Evolutionary conservation across 2,888 invertebrate species (phyloP).

Genomic region (Watsonalla cultraria): DNA sequence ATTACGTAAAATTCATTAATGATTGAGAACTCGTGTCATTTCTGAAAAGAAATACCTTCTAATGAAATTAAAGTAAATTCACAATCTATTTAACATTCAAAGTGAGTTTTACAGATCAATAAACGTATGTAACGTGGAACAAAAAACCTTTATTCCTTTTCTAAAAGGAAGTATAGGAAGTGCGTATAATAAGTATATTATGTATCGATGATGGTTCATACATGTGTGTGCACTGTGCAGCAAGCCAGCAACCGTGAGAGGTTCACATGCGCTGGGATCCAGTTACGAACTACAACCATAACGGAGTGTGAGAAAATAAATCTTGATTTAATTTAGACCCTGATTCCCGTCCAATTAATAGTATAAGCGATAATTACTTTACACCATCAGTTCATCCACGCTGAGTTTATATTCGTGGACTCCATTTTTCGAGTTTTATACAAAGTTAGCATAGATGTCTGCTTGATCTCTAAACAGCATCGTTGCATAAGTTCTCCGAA

Average conservation of each 20-base stretch:
- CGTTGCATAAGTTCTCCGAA: slow-evolving; percentile 46
- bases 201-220: slow-evolving; percentile 43
- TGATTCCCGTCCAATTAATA: slow-evolving; percentile 6
- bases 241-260: slow-evolving; percentile 46
- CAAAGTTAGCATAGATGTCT: too few species aligned
- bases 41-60: neutral
- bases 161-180: slow-evolving; percentile 6
- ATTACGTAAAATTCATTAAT: slow-evolving; percentile 27
- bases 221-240: slow-evolving; percentile 27
- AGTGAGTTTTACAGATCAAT: too few species aligned
- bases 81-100: too few species aligned
- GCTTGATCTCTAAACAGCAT: slow-evolving; percentile 7
- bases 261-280: slow-evolving; percentile 59
- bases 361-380: neutral
- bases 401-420: too few species aligned
- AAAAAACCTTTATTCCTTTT: too few species aligned
- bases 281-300: slow-evolving; percentile 43
- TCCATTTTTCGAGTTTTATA: too few species aligned
- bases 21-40: slow-evolving; percentile 19
- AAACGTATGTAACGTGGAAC: too few species aligned
- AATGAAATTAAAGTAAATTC: too few species aligned
- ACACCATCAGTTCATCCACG: too few species aligned
- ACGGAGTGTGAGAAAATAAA: slow-evolving; percentile 53
- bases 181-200: slow-evolving; percentile 16
- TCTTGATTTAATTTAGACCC: slow-evolving; percentile 12